A percentile compares a stretch with the other conserved stretches of the same genome.
These are phyloP conservation scores for Pseudoatta argentina DNA, from an alignment of 1,140 invertebrate species.

Conservation along the genomic window DNA sequence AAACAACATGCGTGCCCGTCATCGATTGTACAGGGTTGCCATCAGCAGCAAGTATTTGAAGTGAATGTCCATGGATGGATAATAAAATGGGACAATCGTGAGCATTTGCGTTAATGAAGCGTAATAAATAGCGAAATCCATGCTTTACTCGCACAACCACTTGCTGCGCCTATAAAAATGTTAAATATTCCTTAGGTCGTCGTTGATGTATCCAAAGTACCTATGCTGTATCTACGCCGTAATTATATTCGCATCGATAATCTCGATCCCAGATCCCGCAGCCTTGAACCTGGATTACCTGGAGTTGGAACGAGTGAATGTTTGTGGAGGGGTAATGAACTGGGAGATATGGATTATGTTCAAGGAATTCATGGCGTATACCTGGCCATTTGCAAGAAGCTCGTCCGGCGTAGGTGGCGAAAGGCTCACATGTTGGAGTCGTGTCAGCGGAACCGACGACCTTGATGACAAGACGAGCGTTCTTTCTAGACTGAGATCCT, in stretches of 20 bases:
- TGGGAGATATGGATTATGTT: too few species aligned
- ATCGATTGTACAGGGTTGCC: constrained; percentile 87
- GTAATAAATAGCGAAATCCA: constrained; percentile 70
- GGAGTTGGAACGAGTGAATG: neutral
- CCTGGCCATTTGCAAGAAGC: constrained; percentile 77
- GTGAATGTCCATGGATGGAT: constrained; percentile 86
- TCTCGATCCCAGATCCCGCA: too few species aligned
- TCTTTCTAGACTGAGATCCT: constrained; percentile 73
- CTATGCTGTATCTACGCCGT: too few species aligned
- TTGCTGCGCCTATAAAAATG: constrained; percentile 54
- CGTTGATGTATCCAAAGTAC: neutral
- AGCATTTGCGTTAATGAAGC: constrained; percentile 76
- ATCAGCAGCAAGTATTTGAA: constrained; percentile 86
- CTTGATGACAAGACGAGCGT: constrained; percentile 77
- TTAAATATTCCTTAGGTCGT: neutral
- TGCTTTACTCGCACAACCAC: constrained; percentile 55
- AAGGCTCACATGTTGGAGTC: constrained; percentile 35
- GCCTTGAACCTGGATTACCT: too few species aligned
- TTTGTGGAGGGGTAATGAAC: neutral
- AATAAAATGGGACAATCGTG: constrained; percentile 86
- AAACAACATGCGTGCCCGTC: constrained; percentile 77
- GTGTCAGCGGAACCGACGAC: constrained; percentile 68
- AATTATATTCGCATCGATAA: too few species aligned
- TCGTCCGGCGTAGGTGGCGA: constrained; percentile 65
- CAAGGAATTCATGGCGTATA: constrained; percentile 22